Evolutionary conservation across 2,113 vertebrate genomes (phyloP).

Genomic region (Rhegmatorhina hoffmannsi): DNA sequence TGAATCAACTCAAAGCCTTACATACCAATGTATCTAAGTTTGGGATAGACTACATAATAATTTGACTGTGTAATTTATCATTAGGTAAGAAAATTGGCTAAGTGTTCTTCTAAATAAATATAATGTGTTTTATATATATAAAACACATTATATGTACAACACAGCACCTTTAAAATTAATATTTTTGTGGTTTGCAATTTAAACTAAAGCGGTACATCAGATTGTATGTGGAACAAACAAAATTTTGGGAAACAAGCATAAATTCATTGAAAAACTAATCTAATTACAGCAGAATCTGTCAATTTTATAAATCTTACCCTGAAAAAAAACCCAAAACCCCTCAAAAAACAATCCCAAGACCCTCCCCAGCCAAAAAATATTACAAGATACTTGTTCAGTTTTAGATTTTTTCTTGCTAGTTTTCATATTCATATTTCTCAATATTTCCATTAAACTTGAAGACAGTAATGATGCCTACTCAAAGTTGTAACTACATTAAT

Average conservation of each 20-base stretch:
- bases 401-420: not conserved
- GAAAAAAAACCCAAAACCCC: not conserved
- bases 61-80: not conserved
- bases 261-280: not conserved
- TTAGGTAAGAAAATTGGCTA: not conserved
- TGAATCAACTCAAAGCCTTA: not conserved
- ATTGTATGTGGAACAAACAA: not conserved
- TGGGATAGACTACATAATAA: not conserved
- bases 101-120: not conserved
- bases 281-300: not conserved
- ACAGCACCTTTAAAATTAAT: not conserved
- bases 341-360: not conserved
- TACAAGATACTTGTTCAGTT: rapidly evolving
- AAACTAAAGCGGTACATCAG: not conserved
- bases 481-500: not conserved
- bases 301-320: not conserved
- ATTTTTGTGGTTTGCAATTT: not conserved
- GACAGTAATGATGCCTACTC: not conserved
- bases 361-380: not conserved
- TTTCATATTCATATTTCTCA: not conserved
- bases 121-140: not conserved
- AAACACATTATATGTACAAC: too few species aligned
- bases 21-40: not conserved
- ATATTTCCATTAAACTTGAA: not conserved
- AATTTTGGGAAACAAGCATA: not conserved